These are phyloP conservation scores for Enteromius anoplus DNA, from an alignment of 2,797 vertebrate species.

Conservation along the genomic window DNA sequence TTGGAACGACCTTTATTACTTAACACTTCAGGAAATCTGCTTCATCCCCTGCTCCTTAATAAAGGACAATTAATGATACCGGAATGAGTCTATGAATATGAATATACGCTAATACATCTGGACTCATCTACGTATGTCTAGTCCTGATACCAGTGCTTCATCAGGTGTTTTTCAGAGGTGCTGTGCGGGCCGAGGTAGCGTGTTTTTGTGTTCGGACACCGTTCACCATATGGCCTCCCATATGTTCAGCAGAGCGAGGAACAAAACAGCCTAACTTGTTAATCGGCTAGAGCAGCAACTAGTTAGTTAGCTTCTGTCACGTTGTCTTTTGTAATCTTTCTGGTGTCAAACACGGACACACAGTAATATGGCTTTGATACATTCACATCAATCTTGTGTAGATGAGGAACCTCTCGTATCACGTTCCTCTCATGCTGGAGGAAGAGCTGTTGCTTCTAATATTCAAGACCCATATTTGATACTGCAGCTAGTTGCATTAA, in stretches of 20 bases:
- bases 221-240: conserved; percentile 52
- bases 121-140: neutral
- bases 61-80: neutral
- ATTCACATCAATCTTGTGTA: neutral
- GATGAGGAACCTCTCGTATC: neutral
- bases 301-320: conserved; percentile 30
- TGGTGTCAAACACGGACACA: neutral
- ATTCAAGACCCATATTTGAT: neutral
- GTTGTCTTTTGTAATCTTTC: conserved; percentile 46
- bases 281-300: conserved; percentile 52
- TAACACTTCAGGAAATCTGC: no score
- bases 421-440: neutral
- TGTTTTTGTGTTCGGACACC: conserved; percentile 23
- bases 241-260: conserved; percentile 52
- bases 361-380: neutral
- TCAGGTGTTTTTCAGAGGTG: neutral
- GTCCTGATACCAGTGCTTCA: neutral
- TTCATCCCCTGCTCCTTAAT: neutral
- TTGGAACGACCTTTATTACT: neutral
- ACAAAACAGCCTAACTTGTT: conserved; percentile 52
- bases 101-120: neutral
- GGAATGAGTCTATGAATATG: neutral
- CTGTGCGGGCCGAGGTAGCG: conserved; percentile 42
- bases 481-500: neutral
- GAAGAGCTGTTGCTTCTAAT: neutral